Conservation (phyloP, 2,113 vertebrate genomes). For the Phalacrocorax brasilianus region DNA sequence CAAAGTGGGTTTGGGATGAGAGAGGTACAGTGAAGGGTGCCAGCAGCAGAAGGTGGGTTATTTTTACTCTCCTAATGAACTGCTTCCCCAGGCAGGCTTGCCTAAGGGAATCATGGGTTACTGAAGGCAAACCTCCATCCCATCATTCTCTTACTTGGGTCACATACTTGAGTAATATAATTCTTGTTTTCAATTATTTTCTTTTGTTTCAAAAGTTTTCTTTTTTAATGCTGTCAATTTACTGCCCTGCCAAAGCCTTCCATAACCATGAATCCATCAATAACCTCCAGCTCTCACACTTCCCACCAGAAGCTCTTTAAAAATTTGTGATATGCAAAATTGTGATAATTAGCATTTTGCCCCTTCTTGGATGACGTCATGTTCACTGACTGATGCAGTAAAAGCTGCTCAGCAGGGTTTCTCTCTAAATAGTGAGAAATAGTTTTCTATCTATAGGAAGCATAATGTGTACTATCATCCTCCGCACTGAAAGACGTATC, state of each 20-base stretch:
- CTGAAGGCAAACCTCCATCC: not conserved
- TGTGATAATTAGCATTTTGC: not conserved
- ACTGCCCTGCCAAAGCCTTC: not conserved
- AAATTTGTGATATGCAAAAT: not conserved
- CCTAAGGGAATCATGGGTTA: not conserved
- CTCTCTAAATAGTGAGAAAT: not conserved
- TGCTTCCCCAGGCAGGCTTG: not conserved
- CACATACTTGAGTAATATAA: not conserved
- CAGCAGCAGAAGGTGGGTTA: not conserved
- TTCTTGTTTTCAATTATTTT: not conserved
- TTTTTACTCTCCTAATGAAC: not conserved
- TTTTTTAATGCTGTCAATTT: not conserved
- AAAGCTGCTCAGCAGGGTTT: not conserved
- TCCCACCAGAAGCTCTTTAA: conserved; percentile 18
- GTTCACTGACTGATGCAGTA: not conserved
- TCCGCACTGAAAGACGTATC: not conserved
- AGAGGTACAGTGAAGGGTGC: not conserved
- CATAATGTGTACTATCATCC: not conserved
- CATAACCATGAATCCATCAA: not conserved
- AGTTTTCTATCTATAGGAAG: not conserved
- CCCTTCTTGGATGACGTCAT: not conserved
- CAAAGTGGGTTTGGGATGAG: not conserved
- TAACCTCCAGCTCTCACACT: conserved; percentile 1
- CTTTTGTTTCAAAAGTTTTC: not conserved
- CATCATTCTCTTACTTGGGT: not conserved